Conservation (phyloP, 2,113 vertebrate species). For the Cepphus grylle region DNA sequence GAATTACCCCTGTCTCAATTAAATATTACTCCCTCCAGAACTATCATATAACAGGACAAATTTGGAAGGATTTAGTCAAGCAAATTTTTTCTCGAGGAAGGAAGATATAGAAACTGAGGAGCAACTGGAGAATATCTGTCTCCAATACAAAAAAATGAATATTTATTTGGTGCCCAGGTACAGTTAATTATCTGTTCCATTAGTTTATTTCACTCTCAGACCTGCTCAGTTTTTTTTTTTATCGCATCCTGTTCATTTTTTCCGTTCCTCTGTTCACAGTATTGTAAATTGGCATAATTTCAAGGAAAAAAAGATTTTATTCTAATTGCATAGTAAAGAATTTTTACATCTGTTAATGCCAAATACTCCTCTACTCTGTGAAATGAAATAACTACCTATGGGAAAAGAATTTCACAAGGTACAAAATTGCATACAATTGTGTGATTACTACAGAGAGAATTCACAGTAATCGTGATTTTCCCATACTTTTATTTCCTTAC, state of each 20-base stretch:
- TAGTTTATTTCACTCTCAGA: neutral
- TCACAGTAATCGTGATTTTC: neutral
- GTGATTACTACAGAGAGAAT: neutral
- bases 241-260: neutral
- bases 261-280: neutral
- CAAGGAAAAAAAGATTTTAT: neutral
- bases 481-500: neutral
- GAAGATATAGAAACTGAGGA: neutral
- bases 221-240: neutral
- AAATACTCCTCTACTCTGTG: neutral
- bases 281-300: neutral
- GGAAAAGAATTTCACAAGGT: neutral
- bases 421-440: neutral
- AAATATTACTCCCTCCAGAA: neutral
- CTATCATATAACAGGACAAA: neutral
- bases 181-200: neutral
- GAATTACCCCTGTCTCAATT: neutral
- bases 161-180: neutral
- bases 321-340: neutral
- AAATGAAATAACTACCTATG: neutral
- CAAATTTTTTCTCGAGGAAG: neutral
- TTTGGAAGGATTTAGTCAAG: neutral
- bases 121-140: neutral
- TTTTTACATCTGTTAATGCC: neutral
- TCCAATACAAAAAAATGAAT: neutral